Evolutionary conservation across 2,888 invertebrate species (phyloP).

Genomic region (Yponomeuta evonymella): DNA sequence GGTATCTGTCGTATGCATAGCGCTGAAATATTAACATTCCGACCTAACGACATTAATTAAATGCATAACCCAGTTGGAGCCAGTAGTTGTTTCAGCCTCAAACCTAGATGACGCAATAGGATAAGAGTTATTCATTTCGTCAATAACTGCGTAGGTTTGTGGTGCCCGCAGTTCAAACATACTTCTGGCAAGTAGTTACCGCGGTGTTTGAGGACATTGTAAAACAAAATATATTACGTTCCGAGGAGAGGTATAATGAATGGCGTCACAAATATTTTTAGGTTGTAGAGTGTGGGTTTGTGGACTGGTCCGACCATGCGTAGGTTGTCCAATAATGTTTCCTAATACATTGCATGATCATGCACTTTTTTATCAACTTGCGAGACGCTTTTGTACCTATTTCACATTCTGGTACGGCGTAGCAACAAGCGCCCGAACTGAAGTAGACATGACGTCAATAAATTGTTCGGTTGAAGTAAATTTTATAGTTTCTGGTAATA

Average conservation of each 20-base stretch:
- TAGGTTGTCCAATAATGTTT: conserved; percentile 34
- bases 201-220: neutral
- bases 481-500: neutral
- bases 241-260: conserved; percentile 25
- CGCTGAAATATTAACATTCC: conserved; percentile 2
- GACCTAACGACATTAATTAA: neutral
- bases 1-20: neutral
- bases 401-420: neutral
- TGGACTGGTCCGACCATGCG: conserved; percentile 58
- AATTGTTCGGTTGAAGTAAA: neutral
- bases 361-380: neutral
- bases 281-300: conserved; percentile 43
- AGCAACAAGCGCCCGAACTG: neutral
- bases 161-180: conserved; percentile 17
- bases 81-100: conserved; percentile 48
- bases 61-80: conserved; percentile 66
- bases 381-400: neutral
- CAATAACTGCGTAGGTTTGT: conserved; percentile 34
- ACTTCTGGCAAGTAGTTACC: neutral
- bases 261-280: conserved; percentile 53
- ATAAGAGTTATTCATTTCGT: conserved; percentile 35
- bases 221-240: conserved; percentile 15
- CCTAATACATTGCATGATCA: neutral
- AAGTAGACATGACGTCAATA: conserved; percentile 12
- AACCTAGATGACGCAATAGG: conserved; percentile 45